Evolutionary conservation across 2,113 vertebrate species (phyloP).

Genomic region (Chinchilla lanigera): DNA sequence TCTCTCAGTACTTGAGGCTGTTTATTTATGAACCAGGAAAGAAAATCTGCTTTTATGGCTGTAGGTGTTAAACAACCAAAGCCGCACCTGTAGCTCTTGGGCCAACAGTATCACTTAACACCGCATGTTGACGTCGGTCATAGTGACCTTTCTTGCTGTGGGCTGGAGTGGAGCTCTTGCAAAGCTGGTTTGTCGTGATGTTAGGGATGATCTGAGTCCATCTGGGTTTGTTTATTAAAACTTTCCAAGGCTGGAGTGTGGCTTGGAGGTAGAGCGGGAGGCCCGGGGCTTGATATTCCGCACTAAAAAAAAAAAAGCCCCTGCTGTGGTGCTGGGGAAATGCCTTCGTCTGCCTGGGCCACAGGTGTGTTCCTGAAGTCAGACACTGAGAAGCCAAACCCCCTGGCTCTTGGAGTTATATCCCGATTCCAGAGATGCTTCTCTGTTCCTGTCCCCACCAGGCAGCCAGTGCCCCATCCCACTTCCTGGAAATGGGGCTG

Average conservation of each 20-base stretch:
- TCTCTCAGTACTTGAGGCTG: not conserved
- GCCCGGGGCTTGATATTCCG: not conserved
- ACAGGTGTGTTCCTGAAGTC: not conserved
- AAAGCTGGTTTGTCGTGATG: not conserved
- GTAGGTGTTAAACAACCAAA: not conserved
- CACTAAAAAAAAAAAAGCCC: not conserved
- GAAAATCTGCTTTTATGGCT: not conserved
- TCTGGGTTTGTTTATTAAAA: not conserved
- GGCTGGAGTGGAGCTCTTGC: not conserved
- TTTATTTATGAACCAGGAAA: not conserved
- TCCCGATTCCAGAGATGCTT: not conserved
- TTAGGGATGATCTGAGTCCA: not conserved
- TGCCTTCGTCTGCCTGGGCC: accelerated
- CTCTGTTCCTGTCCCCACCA: too few relatives aligned
- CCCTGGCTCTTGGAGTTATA: accelerated
- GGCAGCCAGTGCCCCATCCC: not conserved
- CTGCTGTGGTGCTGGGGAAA: not conserved
- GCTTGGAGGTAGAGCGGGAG: not conserved
- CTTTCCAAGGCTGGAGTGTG: not conserved
- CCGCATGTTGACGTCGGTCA: not conserved
- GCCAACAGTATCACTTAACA: not conserved
- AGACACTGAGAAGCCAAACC: not conserved
- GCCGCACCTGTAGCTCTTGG: not conserved
- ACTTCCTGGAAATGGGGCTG: not conserved
- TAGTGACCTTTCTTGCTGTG: not conserved